Evolutionary conservation across 2,797 vertebrate species (phyloP), one percentile per base, ranked within the genome.

Genomic region (Sylvilagus floridanus): DNA sequence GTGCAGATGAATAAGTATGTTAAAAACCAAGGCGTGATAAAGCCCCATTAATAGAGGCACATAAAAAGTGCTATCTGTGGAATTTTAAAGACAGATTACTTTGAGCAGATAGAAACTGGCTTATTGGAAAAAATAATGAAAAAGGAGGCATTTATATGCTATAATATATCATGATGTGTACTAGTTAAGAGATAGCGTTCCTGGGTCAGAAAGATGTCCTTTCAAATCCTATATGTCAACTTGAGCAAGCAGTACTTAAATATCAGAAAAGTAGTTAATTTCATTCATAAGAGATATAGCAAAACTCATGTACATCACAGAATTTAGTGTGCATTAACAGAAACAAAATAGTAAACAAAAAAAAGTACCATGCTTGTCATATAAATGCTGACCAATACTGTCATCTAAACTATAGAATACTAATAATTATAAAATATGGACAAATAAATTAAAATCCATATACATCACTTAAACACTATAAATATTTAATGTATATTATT

Each of bases 61-160:
- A 87, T 30, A 91, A 57, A 63, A 89, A 73, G 13, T 62, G 16
- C 24, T 35, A 60, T 50, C 69, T 84, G 54, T 47, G 32, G 42
- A 87, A 94, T 85, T 90, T 85, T 73, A 65, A 54, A 89, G 14
- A 28, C 13, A 26, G 5, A 94, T 76, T 21, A 90, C 24, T 60
- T 83, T 52, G 19, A 90, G 60, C 72, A 79, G 22, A 72, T 65
- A 10, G 35, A 90, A 91, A 94, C 72, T 9, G n/a, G 26, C 3
- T 93, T 93, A 60, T 86, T 90, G 71, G 24, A 84, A 90, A 76
- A 88, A 79, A 66, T 17, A 82, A 63, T 52, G 14, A 95, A 94
- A 91, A 5, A 81, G 21, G 82, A 85, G 10, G 16, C 72, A 71
- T 77, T 89, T 90, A 66, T 57, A 17, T 32, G n/a, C 26, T 35